Evolutionary conservation across 2,113 vertebrate genomes (phyloP).

Genomic region (Cinclus mexicanus): DNA sequence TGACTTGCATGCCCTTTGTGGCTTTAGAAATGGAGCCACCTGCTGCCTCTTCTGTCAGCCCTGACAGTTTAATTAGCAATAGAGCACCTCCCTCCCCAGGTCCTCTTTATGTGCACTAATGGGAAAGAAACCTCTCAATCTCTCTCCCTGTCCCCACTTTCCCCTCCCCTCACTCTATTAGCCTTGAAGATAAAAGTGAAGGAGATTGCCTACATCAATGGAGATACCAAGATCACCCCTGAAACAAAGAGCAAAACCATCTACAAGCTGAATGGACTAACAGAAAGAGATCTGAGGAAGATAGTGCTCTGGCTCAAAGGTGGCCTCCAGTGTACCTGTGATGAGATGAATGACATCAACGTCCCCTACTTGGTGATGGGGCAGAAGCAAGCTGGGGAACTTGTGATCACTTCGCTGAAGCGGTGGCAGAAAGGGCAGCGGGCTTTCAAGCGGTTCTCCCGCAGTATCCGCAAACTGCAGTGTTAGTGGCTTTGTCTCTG

Average conservation of each 20-base stretch:
- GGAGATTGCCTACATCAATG: conserved; percentile 97
- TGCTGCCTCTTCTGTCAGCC: conserved; percentile 68
- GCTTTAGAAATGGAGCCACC: conserved; percentile 78
- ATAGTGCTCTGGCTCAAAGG: conserved; percentile 92
- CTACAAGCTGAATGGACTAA: conserved; percentile 94
- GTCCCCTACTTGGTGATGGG: conserved; percentile 97
- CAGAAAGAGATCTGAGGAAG: conserved; percentile 90
- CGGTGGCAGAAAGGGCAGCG: conserved; percentile 96
- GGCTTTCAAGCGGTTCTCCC: conserved; percentile 94
- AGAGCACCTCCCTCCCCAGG: conserved; percentile 57
- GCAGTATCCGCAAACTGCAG: conserved; percentile 96
- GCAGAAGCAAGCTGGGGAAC: conserved; percentile 90
- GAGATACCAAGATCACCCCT: conserved; percentile 95
- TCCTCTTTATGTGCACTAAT: conserved; percentile 59
- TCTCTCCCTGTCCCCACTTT: conserved; percentile 3
- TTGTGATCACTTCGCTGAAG: conserved; percentile 96
- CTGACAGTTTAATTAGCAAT: conserved; percentile 69
- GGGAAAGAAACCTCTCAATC: conserved; percentile 17
- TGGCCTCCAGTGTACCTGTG: conserved; percentile 93
- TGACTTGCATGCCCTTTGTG: conserved; percentile 71
- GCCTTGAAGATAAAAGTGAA: conserved; percentile 99
- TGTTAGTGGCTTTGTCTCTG: conserved; percentile 74
- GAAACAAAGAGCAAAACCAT: conserved; percentile 97
- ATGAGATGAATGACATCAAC: conserved; percentile 97
- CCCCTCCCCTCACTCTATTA: conserved; percentile 57